Conservation (phyloP, 2,797 vertebrate genomes). For the Gambusia yucatana region DNA sequence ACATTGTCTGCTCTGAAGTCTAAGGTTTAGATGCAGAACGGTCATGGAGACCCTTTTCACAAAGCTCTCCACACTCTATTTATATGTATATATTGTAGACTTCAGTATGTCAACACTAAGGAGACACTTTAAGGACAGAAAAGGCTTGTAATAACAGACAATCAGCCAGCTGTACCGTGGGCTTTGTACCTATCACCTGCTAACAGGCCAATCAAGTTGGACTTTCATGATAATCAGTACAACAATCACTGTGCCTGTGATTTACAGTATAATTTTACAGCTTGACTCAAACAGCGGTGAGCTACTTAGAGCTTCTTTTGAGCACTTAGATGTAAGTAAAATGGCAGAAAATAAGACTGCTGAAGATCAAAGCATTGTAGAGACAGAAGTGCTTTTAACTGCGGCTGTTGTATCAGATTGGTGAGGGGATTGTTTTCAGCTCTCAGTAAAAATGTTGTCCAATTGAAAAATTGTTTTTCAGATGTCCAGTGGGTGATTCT, state of each 20-base stretch:
- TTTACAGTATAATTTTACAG: constrained; percentile 7
- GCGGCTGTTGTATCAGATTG: not conserved
- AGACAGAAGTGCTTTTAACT: not conserved
- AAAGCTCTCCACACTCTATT: not conserved
- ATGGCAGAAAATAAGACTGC: not conserved
- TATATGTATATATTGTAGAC: too few relatives aligned
- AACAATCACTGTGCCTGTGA: constrained; percentile 11
- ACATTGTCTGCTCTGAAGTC: not conserved
- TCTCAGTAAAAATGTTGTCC: not conserved
- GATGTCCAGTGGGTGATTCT: not conserved
- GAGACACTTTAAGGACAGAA: not conserved
- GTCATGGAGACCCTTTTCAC: not conserved
- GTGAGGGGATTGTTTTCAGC: not conserved
- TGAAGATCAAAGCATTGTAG: not conserved
- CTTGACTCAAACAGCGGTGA: constrained; percentile 1
- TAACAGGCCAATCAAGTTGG: constrained; percentile 11
- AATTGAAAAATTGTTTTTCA: not conserved
- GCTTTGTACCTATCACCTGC: not conserved
- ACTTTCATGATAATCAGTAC: not conserved
- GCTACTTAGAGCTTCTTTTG: not conserved
- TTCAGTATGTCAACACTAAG: not conserved
- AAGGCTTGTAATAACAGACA: not conserved
- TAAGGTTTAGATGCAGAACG: not conserved
- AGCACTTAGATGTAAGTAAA: constrained; percentile 3
- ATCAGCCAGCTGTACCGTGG: not conserved